Percentiles rank a stretch among this genome's conserved stretches.
Conservation (phyloP, 1,140 invertebrate genomes). For the Contarinia nasturtii region DNA sequence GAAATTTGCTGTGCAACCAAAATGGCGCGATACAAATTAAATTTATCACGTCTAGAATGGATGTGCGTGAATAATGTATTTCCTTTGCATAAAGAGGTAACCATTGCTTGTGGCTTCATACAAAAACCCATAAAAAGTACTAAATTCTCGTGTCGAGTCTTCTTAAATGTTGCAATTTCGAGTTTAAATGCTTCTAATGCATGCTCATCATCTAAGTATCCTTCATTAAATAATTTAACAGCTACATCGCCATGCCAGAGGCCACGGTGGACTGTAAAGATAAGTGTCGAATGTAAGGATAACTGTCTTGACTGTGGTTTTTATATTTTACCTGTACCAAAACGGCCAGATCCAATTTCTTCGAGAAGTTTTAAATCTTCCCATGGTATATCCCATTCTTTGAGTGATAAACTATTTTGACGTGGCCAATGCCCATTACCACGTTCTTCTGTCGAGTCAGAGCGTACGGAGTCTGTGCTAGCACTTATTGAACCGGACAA, state of each 20-base stretch:
- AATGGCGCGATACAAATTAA: slow-evolving; percentile 84
- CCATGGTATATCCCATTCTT: slow-evolving; percentile 96
- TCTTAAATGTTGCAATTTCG: slow-evolving; percentile 82
- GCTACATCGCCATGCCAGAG: slow-evolving; percentile 98
- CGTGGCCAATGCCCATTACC: slow-evolving; percentile 53
- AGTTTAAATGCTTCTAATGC: slow-evolving; percentile 71
- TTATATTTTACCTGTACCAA: no score
- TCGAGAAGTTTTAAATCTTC: slow-evolving; percentile 79
- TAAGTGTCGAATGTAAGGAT: no score
- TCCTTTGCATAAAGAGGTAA: slow-evolving; percentile 92
- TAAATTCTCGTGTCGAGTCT: slow-evolving; percentile 96
- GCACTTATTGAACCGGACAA: slow-evolving; percentile 44
- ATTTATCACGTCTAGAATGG: slow-evolving; percentile 82
- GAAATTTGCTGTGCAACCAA: slow-evolving; percentile 93
- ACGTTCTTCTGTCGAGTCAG: slow-evolving; percentile 77
- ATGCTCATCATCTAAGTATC: slow-evolving; percentile 67
- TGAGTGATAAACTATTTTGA: slow-evolving; percentile 81
- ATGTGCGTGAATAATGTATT: slow-evolving; percentile 87
- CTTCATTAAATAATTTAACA: slow-evolving; percentile 93
- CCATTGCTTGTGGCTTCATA: slow-evolving; percentile 97
- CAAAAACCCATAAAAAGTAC: slow-evolving; percentile 99
- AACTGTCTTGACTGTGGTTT: no score
- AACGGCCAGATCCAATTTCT: slow-evolving; percentile 74
- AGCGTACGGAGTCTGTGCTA: slow-evolving; percentile 62
- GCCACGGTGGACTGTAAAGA: slow-evolving; percentile 83